These are phyloP conservation scores for Cephalopachus bancanus DNA, from an alignment of 2,797 vertebrate genomes.

Conservation along the genomic window DNA sequence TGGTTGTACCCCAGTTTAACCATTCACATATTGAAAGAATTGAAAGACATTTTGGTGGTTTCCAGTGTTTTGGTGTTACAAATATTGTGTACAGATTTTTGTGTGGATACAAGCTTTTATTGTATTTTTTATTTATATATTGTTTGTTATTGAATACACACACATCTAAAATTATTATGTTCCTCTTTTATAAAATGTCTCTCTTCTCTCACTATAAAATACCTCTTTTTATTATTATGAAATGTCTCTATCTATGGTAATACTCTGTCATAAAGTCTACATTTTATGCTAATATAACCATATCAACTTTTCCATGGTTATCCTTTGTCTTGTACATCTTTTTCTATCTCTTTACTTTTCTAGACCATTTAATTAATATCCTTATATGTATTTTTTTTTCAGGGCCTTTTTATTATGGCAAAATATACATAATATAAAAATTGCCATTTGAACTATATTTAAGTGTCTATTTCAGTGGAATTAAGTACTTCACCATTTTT, in stretches of 20 bases:
- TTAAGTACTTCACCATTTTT: too few species aligned
- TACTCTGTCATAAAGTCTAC: not conserved
- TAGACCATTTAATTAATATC: not conserved
- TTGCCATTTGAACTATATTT: too few species aligned
- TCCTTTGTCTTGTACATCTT: not conserved
- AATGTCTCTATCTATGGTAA: not conserved
- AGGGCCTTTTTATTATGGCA: too few species aligned
- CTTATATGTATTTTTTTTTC: too few species aligned
- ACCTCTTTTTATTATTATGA: not conserved
- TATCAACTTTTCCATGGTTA: not conserved
- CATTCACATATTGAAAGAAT: not conserved
- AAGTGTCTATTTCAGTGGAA: too few species aligned
- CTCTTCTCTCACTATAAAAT: not conserved
- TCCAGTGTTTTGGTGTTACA: not conserved
- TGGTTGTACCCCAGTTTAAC: not conserved
- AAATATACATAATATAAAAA: too few species aligned
- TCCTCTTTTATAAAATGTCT: not conserved
- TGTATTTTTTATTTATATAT: not conserved
- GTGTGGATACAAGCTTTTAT: not conserved
- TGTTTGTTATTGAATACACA: not conserved
- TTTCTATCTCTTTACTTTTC: not conserved
- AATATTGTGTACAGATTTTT: not conserved
- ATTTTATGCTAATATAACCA: not conserved
- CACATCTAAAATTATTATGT: not conserved
- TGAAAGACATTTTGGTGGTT: not conserved